Evolutionary conservation across 2,888 invertebrate species (phyloP).

Genomic region (Eupithecia subumbrata): DNA sequence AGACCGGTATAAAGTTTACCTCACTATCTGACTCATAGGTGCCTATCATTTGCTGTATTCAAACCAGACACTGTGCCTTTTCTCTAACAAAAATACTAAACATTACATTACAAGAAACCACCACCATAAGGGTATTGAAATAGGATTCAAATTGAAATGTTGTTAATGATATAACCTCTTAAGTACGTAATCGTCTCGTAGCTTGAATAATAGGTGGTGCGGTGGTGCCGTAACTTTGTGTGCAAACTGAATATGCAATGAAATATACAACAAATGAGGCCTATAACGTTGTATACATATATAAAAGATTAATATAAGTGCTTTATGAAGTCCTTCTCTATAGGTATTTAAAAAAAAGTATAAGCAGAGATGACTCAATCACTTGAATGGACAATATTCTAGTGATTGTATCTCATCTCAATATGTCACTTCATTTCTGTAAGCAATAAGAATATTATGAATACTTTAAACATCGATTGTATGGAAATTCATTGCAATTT

Average conservation of each 20-base stretch:
- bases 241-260: slow-evolving; percentile 65
- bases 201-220: slow-evolving; percentile 72
- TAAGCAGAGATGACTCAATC: neutral
- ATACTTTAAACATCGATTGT: slow-evolving; percentile 36
- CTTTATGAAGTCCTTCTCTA: no score
- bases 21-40: slow-evolving; percentile 68
- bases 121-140: slow-evolving; percentile 18
- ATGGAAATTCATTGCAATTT: slow-evolving; percentile 39
- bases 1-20: slow-evolving; percentile 46
- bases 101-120: neutral
- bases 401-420: neutral
- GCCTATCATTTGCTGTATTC: slow-evolving; percentile 61
- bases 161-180: slow-evolving; percentile 48
- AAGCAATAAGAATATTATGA: slow-evolving; percentile 1
- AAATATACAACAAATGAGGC: slow-evolving; percentile 39
- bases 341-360: neutral
- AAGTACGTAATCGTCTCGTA: slow-evolving; percentile 66
- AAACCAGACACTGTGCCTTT: slow-evolving; percentile 43
- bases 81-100: slow-evolving; percentile 2
- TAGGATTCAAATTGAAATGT: slow-evolving; percentile 54
- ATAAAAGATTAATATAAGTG: neutral
- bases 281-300: neutral
- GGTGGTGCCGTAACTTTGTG: slow-evolving; percentile 68
- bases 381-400: neutral
- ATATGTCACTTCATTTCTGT: neutral